Evolutionary conservation across 2,797 vertebrate genomes (phyloP), one percentile per base, ranked within the genome.

Genomic region (Borostomias antarcticus): DNA sequence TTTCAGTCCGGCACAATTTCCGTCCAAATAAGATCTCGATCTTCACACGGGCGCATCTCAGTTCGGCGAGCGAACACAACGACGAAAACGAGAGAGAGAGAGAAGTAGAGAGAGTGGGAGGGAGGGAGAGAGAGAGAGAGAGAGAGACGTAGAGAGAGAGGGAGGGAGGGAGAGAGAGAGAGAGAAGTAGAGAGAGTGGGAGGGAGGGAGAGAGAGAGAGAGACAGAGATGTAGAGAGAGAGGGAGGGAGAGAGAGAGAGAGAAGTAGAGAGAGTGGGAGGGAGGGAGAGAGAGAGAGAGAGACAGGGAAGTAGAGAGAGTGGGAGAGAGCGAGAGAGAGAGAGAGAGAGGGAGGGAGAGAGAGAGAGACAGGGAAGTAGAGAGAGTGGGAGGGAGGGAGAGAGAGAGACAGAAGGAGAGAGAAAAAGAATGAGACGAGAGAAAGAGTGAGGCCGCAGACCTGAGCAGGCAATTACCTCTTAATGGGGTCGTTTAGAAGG

Each of bases 401-500:
- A 74, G 64, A 69, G 77, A 75, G 64, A 54, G 67, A 7, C 64
- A 75, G 68, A 52, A 70, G 69, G 67, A 78, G 85, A 75, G 73
- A 74, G 80, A 64, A 45, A 81, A 71, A 66, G 62, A 75, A 76
- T 30, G 52, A 66, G 43, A 81, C 51, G 63, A 74, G 77, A 9
- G 29, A 47, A 48, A 53, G n/a, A 96, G 95, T 93, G 92, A 95
- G 94, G 95, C 95, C 96, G 95, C 95, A 94, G 94, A 93, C 96
- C 96, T 97, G 95, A 96, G 96, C 95, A 96, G 95, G 95, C 95
- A 98, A 97, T 98, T 98, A 98, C 95, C 94, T 94, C 95, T 96
- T 99, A 98, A 98, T 98, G 95, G 96, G 97, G 96, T 98, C 96
- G 97, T 98, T 99, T 99, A 94, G 97, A 98, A 99, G 96, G 96